Percentiles rank a stretch among this genome's conserved stretches.
These are phyloP conservation scores for Hedya salicella DNA, from an alignment of 2,888 invertebrate genomes.

Conservation along the genomic window DNA sequence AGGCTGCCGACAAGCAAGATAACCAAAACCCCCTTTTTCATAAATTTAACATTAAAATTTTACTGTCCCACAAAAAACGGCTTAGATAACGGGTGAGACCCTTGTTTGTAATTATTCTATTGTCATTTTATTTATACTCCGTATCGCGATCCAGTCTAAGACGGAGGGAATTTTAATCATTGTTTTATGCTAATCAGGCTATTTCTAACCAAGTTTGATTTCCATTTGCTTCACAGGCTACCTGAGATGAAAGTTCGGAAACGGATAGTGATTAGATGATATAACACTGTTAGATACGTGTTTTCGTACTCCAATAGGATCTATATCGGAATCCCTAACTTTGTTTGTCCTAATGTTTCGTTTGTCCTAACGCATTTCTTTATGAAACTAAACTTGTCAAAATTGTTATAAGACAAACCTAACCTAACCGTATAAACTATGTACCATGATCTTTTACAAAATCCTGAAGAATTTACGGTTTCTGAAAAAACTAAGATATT, in stretches of 20 bases:
- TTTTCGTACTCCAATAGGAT: not conserved
- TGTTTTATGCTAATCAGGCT: slow-evolving; percentile 78
- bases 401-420: too few species aligned
- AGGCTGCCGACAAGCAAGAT: slow-evolving; percentile 1
- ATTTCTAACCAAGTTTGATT: slow-evolving; percentile 52
- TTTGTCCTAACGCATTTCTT: too few species aligned
- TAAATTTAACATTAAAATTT: slow-evolving; percentile 40
- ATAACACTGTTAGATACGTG: not conserved
- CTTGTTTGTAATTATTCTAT: slow-evolving; percentile 76
- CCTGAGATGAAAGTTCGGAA: slow-evolving; percentile 1
- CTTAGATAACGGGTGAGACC: slow-evolving; percentile 48
- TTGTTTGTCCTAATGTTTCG: too few species aligned
- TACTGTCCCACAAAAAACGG: slow-evolving; percentile 36
- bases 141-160: slow-evolving; percentile 74
- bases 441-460: too few species aligned
- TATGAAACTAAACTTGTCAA: too few species aligned
- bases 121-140: slow-evolving; percentile 82
- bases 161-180: slow-evolving; percentile 75
- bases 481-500: too few species aligned
- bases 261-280: slow-evolving; percentile 3
- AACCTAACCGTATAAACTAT: too few species aligned
- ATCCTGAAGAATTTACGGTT: too few species aligned
- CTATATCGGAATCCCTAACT: too few species aligned
- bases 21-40: slow-evolving; percentile 17
- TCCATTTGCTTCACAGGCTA: slow-evolving; percentile 37